Base-by-base conservation (phyloP, 2,888 invertebrate species). In the Clostera curtula region DNA sequence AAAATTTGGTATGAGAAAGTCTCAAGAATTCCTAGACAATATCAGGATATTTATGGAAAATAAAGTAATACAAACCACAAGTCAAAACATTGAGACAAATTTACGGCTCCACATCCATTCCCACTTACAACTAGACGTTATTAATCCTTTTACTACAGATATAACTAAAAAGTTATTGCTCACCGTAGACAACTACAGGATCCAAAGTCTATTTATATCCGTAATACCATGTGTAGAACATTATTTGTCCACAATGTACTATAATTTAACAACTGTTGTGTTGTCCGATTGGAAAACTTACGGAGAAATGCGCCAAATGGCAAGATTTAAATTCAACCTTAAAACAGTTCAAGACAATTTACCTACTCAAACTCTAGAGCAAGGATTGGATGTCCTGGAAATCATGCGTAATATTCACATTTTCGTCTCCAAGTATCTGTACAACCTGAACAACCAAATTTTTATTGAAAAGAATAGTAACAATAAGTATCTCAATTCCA, bases 231-330 rank as follows among this genome's bases (percentile, higher is more conserved):
- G 61, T 26, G 90, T 96, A 5, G 97, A 97, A 66, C 90, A 94
- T 60, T 97, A 98, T 73, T 86, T 99, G 42, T 96, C 97, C 54
- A 91, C 89, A 43, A 96, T 94, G 63, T 98, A 98, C 76, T 99
- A 99, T 74, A 98, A 98, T 82, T 85, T 98, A 51, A 98, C 98
- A 1, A 96, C 98, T 1, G 96, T 99, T 14, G 97, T 98, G 4
- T 82, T 98, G 22, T 97, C 98, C 48, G 97, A 99, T 72, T 98
- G 98, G 96, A 93, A 93, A 69, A 97, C 96, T 0, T 99, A 99
- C 64, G 93, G 95, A 9, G 95, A 96, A 76, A 99, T 99, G 98
- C 88, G 97, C 34, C 92, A 93, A 61, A 87, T 98, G 68, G 98
- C 97, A 0, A 87, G 87, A 55, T 89, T 93, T 48, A 95, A 96